phyloP scores from a whole-genome alignment of 1,140 invertebrate genomes.

The Liolophura sinensis region DNA sequence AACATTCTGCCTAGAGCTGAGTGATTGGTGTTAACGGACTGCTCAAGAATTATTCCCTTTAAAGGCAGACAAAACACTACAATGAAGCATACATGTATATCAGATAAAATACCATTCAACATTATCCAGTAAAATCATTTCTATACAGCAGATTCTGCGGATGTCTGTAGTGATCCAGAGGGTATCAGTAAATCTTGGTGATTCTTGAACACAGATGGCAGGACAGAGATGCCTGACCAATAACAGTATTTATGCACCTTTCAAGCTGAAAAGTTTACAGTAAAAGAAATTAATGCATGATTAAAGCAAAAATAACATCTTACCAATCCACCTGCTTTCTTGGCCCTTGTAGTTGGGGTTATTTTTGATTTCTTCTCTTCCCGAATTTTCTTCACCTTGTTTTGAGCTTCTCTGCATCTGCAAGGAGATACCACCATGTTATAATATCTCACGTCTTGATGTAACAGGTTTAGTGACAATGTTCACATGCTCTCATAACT shows the following conservation, averaged over 20 bases:
- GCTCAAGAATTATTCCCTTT: too few relatives aligned
- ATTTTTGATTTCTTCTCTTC: slow-evolving; percentile 34
- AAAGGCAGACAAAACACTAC: too few relatives aligned
- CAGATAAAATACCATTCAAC: too few relatives aligned
- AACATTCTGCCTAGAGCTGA: too few relatives aligned
- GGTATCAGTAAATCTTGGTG: too few relatives aligned
- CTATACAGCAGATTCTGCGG: too few relatives aligned
- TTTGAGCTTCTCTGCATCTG: slow-evolving; percentile 45
- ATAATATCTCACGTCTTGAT: not conserved
- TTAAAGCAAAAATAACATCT: slow-evolving; percentile 7
- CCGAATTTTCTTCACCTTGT: slow-evolving; percentile 42
- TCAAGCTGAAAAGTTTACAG: not conserved
- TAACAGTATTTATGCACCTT: not conserved
- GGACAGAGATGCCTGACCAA: not conserved
- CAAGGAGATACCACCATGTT: slow-evolving; percentile 13
- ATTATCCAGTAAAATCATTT: too few relatives aligned
- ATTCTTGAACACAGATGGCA: not conserved
- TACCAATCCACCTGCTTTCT: slow-evolving; percentile 46
- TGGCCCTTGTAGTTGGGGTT: slow-evolving; percentile 30
- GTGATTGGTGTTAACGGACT: too few relatives aligned
- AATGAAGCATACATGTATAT: too few relatives aligned
- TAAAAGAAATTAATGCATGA: not conserved
- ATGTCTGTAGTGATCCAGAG: too few relatives aligned
- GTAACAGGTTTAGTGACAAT: not conserved
- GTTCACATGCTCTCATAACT: not conserved